phyloP scores from a whole-genome alignment of 2,113 vertebrate species.

The Oreamnos americanus region DNA sequence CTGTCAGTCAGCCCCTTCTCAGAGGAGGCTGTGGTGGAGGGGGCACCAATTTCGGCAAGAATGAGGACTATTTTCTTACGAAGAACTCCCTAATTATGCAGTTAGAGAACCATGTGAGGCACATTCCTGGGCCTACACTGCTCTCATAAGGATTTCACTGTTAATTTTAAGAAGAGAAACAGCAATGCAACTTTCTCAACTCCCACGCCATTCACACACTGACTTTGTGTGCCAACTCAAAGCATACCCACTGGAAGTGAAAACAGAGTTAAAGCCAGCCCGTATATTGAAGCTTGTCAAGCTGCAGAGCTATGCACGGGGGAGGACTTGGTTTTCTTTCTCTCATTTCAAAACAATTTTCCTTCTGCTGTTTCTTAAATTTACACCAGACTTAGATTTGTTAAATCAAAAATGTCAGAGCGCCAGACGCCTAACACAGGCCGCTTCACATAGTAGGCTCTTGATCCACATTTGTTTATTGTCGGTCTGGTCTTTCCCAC shows the following conservation, averaged over 20 bases:
- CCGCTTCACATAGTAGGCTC: neutral
- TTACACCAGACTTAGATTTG: neutral
- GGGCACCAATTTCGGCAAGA: neutral
- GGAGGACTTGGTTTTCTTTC: constrained; percentile 41
- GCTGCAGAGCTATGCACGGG: neutral
- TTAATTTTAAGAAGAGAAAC: constrained; percentile 71
- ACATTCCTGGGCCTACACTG: neutral
- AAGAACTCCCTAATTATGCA: constrained; percentile 27
- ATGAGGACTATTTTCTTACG: constrained; percentile 65
- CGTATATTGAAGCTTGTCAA: constrained; percentile 49
- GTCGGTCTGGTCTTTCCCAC: neutral
- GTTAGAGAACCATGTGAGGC: constrained; percentile 45
- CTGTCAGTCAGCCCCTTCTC: constrained; percentile 1
- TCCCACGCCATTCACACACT: constrained; percentile 69
- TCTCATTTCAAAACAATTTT: constrained; percentile 25
- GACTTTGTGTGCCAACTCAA: constrained; percentile 69
- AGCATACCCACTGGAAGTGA: constrained; percentile 74
- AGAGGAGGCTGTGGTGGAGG: neutral
- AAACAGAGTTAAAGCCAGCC: constrained; percentile 75
- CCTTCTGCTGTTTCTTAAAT: neutral
- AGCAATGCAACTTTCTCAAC: constrained; percentile 69
- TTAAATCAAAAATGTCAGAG: neutral
- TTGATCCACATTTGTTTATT: neutral
- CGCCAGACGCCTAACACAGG: neutral
- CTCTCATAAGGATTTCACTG: constrained; percentile 76